Base-by-base conservation (phyloP, 2,888 invertebrate genomes). In the Cantharis flavilabris region DNA sequence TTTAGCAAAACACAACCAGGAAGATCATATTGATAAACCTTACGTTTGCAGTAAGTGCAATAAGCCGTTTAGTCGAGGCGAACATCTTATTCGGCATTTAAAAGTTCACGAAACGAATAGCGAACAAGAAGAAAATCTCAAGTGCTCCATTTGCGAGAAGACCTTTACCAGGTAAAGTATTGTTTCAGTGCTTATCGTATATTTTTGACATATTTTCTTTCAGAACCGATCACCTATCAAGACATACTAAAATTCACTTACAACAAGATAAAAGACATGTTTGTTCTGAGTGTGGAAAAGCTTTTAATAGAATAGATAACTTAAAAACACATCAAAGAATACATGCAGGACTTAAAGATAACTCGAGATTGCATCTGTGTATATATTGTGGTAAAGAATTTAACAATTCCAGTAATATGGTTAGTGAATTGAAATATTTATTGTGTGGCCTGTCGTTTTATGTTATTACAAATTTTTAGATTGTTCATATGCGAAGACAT, bases 261-360 rank as follows among this genome's bases (percentile, higher is more conserved):
- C 84, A 87, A 73, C 88, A 88, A 80, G 89, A 89, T 76, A 89
- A 89, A 78, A 80, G 88, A 28, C 89, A 89, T 80, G 89, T 91
- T 69, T 94, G 94, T 84, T 90, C 90, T 30, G 90, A 91, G 5
- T 94, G 94, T 83, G 91, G 90, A 30, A 92, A 92, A 85, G 89
- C 90, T 7, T 94, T 94, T 84, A 90, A 89, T 81, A 89, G 91
- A 87, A 90, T 88, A 74, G 88, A 89, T 80, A 88, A 88, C 79
- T 80, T 88, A 72, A 87, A 87, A 81, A 88, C 88, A 3, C 89
- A 89, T 81, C 87, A 88, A 76, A 84, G 87, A 72, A 87, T 87
- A 18, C 89, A 89, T 79, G 86, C 87, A 0, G 88, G 88, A 5
- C 83, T 87, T 23, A 88, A 88, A 79, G 88, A 88, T 76, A 87